Conservation (phyloP, 2,797 vertebrate species). For the Cheirogaleus major region DNA sequence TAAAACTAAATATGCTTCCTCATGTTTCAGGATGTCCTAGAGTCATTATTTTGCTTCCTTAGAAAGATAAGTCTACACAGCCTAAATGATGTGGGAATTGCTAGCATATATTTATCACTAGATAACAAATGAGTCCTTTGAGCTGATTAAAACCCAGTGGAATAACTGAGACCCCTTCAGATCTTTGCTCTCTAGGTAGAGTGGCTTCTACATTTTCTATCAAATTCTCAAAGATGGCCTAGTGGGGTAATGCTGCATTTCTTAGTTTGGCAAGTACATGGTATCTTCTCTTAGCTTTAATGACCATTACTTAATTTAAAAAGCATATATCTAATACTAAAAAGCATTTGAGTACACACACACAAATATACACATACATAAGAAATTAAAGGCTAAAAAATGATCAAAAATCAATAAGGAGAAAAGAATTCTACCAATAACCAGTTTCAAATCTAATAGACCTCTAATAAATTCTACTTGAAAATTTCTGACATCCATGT, state of each 20-base stretch:
- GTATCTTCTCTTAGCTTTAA: background rate
- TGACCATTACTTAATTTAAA: background rate
- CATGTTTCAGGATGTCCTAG: background rate
- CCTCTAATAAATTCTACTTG: background rate
- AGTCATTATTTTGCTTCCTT: constrained; percentile 45
- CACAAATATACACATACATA: background rate
- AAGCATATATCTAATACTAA: background rate
- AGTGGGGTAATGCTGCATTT: background rate
- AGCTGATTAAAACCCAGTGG: background rate
- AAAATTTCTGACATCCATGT: background rate
- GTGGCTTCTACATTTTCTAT: background rate
- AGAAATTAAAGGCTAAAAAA: background rate
- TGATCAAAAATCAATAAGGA: background rate
- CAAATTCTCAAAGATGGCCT: background rate
- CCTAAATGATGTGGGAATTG: background rate
- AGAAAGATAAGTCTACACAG: background rate
- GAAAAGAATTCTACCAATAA: background rate
- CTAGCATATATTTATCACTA: constrained; percentile 2
- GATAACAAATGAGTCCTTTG: constrained; percentile 7
- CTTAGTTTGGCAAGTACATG: background rate
- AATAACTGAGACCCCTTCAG: background rate
- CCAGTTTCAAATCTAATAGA: background rate
- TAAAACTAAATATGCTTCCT: constrained; percentile 6
- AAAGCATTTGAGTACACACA: background rate
- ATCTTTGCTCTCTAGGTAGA: background rate